phyloP scores from a whole-genome alignment of 2,797 vertebrate species.

The Botia kubotai region DNA sequence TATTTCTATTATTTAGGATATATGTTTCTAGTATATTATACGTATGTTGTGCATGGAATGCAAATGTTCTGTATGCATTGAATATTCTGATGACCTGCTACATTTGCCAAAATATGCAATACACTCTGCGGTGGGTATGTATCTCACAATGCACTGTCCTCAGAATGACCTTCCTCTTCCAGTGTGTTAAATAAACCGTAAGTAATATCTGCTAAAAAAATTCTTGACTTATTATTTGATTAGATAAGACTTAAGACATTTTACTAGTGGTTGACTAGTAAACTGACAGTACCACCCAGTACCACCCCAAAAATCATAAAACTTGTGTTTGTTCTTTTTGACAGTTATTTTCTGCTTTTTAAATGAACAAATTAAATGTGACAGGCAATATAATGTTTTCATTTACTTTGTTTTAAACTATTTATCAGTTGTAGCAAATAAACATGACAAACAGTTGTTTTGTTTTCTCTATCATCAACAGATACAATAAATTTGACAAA shows the following conservation, averaged over 20 bases:
- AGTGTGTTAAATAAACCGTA: not conserved
- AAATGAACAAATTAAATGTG: no score
- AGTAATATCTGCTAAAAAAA: not conserved
- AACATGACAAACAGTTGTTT: no score
- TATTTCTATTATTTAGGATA: not conserved
- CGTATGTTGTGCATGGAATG: not conserved
- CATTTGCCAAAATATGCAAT: not conserved
- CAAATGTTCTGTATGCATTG: not conserved
- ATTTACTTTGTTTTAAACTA: no score
- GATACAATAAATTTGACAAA: no score
- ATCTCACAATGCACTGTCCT: not conserved
- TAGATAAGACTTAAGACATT: not conserved
- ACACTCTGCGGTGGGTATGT: not conserved
- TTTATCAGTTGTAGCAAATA: no score
- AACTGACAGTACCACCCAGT: no score
- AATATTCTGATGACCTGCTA: not conserved
- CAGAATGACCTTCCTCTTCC: not conserved
- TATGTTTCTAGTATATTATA: not conserved
- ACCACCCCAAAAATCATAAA: no score
- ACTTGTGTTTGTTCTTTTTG: no score
- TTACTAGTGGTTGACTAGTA: not conserved
- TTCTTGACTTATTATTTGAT: not conserved
- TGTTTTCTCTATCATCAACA: no score
- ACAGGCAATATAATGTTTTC: no score
- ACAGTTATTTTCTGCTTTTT: no score